phyloP scores from a whole-genome alignment of 2,113 vertebrate species.

The Anthoscopus minutus region DNA sequence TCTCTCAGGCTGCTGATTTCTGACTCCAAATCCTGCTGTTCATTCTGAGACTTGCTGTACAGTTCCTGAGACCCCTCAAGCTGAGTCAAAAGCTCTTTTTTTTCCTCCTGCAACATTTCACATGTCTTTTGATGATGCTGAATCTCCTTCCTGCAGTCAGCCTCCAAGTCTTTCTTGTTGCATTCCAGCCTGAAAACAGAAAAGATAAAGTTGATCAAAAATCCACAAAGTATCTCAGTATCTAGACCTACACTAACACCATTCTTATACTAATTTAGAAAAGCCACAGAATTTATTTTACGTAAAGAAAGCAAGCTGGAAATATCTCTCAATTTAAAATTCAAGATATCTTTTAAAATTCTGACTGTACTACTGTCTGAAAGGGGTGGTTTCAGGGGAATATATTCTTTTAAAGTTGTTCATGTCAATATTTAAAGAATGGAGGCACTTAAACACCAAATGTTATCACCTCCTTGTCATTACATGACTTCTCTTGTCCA shows the following conservation, averaged over 20 bases:
- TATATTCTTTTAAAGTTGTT: background rate
- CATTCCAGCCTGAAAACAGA: conserved; percentile 74
- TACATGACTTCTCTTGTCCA: background rate
- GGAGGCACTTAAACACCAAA: background rate
- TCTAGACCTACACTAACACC: background rate
- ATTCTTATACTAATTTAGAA: background rate
- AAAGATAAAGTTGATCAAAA: background rate
- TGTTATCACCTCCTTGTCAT: background rate
- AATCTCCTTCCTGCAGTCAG: conserved; percentile 66
- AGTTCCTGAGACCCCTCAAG: conserved; percentile 65
- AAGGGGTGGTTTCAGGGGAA: background rate
- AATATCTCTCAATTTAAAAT: background rate
- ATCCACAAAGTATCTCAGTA: background rate
- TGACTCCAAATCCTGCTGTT: conserved; percentile 66
- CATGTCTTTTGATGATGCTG: conserved; percentile 64
- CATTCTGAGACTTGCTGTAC: conserved; percentile 54
- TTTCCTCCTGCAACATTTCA: conserved; percentile 73
- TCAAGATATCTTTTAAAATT: background rate
- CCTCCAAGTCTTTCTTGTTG: conserved; percentile 70
- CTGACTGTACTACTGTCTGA: background rate
- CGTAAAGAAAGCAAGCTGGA: background rate
- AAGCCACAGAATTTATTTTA: background rate
- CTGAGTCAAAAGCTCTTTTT: conserved; percentile 58
- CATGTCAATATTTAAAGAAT: background rate
- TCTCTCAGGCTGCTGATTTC: conserved; percentile 72